Evolutionary conservation across 2,797 vertebrate species (phyloP).

Genomic region (Sarcophilus harrisii): DNA sequence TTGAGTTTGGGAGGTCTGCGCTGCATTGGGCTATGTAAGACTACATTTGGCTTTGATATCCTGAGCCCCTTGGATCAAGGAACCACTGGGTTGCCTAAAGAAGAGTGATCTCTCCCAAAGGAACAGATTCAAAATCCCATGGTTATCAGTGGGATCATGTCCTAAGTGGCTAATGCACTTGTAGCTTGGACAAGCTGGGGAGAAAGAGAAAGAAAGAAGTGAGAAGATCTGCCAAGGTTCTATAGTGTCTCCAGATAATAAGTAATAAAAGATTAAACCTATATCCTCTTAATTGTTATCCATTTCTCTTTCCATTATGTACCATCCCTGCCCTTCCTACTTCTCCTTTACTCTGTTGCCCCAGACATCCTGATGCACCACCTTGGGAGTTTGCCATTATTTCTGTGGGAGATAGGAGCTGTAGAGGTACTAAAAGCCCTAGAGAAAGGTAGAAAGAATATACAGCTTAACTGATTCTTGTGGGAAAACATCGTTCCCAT

Average conservation of each 20-base stretch:
- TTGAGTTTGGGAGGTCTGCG: background rate
- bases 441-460: background rate
- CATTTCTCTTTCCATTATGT: background rate
- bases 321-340: background rate
- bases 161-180: background rate
- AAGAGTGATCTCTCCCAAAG: background rate
- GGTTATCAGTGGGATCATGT: background rate
- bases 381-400: background rate
- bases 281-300: background rate
- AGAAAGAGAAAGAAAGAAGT: background rate
- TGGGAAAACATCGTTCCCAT: background rate
- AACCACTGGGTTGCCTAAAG: background rate
- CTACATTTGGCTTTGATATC: background rate
- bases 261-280: background rate
- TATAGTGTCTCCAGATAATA: background rate
- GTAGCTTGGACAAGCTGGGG: background rate
- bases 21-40: background rate
- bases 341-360: background rate
- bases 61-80: background rate
- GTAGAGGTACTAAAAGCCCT: background rate
- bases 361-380: background rate
- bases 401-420: background rate
- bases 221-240: background rate
- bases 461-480: background rate
- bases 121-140: background rate